These are phyloP conservation scores for Cosmopolites sordidus DNA, from an alignment of 2,888 invertebrate genomes.

Conservation along the genomic window DNA sequence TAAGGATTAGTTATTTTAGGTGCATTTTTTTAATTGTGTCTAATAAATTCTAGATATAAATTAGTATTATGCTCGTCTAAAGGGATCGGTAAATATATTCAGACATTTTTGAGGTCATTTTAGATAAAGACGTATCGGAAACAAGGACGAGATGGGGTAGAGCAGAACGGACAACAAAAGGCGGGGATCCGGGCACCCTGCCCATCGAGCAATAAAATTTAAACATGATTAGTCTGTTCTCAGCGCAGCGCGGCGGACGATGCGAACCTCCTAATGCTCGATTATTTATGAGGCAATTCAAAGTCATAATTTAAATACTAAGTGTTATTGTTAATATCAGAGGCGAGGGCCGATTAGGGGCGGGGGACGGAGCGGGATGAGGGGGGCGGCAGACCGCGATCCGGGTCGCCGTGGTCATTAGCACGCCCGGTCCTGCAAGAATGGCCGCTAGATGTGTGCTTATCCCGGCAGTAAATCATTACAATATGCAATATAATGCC, in stretches of 20 bases:
- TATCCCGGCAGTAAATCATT: constrained; percentile 52
- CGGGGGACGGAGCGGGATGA: constrained; percentile 20
- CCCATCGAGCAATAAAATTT: constrained; percentile 42
- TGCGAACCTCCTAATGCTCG: constrained; percentile 50
- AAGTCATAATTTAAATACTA: constrained; percentile 52
- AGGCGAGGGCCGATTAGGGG: constrained; percentile 44
- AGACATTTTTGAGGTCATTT: too few species aligned
- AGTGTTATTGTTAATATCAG: constrained; percentile 52
- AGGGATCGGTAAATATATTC: too few species aligned
- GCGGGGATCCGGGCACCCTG: constrained; percentile 23
- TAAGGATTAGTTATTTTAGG: too few species aligned
- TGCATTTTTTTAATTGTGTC: too few species aligned
- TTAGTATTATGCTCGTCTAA: too few species aligned
- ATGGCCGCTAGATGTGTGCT: constrained; percentile 50
- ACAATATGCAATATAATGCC: constrained; percentile 53
- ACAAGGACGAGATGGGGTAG: constrained; percentile 7
- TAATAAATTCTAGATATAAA: too few species aligned
- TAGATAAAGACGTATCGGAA: neutral
- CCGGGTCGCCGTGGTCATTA: constrained; percentile 50
- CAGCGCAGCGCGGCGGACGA: constrained; percentile 32
- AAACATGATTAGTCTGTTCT: constrained; percentile 44
- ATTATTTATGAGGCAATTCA: constrained; percentile 51
- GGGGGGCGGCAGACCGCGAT: constrained; percentile 42
- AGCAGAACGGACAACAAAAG: constrained; percentile 29
- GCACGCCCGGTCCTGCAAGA: constrained; percentile 51